Percentiles rank a stretch among this genome's conserved stretches.
Evolutionary conservation across 2,113 vertebrate genomes (phyloP).

Genomic region (rat (Rattus norvegicus)): GRCr8 NC_086020.1:6160001-6160500

Average conservation of each 20-base stretch:
- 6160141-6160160: conserved; percentile 58
- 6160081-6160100: conserved; percentile 6
- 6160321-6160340: background rate
- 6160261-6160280: background rate
- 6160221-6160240: conserved; percentile 13
- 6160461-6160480: background rate
- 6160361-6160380: conserved; percentile 15
- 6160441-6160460: background rate
- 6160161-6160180: conserved; percentile 50
- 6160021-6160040: conserved; percentile 43
- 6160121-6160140: background rate
- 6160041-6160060: conserved; percentile 13
- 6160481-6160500: background rate
- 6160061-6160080: conserved; percentile 23
- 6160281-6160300: conserved; percentile 8
- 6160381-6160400: conserved; percentile 24
- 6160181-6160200: conserved; percentile 23
- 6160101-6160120: conserved; percentile 52
- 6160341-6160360: background rate
- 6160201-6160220: conserved; percentile 62
- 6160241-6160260: background rate
- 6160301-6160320: background rate
- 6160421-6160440: background rate
- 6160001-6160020: conserved; percentile 32
- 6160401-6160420: background rate